phyloP scores from a whole-genome alignment of 2,888 invertebrate species.

The Calliopum simillimum region DNA sequence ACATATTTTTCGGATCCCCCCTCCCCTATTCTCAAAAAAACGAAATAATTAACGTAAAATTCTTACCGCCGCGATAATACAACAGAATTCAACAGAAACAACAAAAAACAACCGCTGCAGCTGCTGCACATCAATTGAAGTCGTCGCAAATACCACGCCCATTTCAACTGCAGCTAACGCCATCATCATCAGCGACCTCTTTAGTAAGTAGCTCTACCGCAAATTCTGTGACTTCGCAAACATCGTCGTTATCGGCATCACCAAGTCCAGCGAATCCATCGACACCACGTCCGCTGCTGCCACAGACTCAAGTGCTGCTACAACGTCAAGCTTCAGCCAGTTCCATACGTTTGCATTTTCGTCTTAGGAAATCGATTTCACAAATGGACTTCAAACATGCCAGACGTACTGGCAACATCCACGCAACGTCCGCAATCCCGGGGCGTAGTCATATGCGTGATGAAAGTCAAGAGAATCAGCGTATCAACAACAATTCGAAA shows the following conservation, averaged over 20 bases:
- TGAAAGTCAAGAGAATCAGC: neutral
- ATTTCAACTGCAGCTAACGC: slow-evolving; percentile 45
- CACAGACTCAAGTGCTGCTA: slow-evolving; percentile 39
- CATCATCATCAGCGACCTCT: slow-evolving; percentile 54
- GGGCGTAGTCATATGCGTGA: neutral
- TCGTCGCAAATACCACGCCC: slow-evolving; percentile 42
- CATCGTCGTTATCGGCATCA: neutral
- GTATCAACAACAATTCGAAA: neutral
- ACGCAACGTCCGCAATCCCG: slow-evolving; percentile 13
- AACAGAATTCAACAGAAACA: slow-evolving; percentile 15
- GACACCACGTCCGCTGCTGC: neutral
- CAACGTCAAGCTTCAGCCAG: slow-evolving; percentile 50
- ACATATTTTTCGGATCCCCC: neutral
- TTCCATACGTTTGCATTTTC: slow-evolving; percentile 53
- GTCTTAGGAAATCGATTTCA: slow-evolving; percentile 57
- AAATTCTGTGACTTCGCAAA: neutral
- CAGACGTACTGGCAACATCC: slow-evolving; percentile 50
- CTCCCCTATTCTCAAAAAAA: neutral
- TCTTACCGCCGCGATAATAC: neutral
- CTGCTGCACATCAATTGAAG: slow-evolving; percentile 15
- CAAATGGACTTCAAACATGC: slow-evolving; percentile 62
- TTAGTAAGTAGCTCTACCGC: slow-evolving; percentile 37
- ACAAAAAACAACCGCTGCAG: slow-evolving; percentile 37
- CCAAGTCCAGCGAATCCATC: slow-evolving; percentile 11
- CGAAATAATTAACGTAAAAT: slow-evolving; percentile 13